Percentiles rank a stretch among this genome's conserved stretches.
These are phyloP conservation scores for Neodon shergylaensis DNA, from an alignment of 2,113 vertebrate species.

Conservation along the genomic window DNA sequence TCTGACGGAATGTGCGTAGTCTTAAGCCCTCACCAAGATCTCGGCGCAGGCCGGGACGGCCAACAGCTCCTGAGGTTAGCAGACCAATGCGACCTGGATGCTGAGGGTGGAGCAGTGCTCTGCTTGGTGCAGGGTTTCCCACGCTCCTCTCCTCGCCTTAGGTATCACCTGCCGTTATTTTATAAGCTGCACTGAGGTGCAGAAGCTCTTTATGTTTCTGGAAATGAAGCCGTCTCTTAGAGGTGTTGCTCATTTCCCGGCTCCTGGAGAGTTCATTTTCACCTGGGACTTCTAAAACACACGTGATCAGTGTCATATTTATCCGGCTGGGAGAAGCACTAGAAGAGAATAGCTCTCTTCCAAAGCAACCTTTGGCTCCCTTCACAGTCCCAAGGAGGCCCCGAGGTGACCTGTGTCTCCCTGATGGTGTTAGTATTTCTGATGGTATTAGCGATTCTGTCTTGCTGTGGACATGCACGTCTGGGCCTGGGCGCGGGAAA, in stretches of 20 bases:
- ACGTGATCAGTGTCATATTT: slow-evolving; percentile 73
- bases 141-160: background rate
- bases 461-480: slow-evolving; percentile 45
- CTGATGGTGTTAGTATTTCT: slow-evolving; percentile 71
- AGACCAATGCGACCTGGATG: slow-evolving; percentile 22
- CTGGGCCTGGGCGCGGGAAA: slow-evolving; percentile 52
- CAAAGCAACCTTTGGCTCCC: slow-evolving; percentile 37
- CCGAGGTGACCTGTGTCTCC: slow-evolving; percentile 8
- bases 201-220: slow-evolving; percentile 56
- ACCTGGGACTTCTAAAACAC: slow-evolving; percentile 62
- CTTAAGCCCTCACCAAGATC: slow-evolving; percentile 38
- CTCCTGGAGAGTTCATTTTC: slow-evolving; percentile 71
- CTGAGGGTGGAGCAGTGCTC: background rate
- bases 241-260: slow-evolving; percentile 49
- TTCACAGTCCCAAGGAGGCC: background rate
- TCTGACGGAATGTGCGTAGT: slow-evolving; percentile 36
- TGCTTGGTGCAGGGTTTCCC: background rate
- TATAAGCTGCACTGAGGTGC: slow-evolving; percentile 2
- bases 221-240: slow-evolving; percentile 33
- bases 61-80: background rate
- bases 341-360: slow-evolving; percentile 56
- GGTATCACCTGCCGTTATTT: slow-evolving; percentile 44
- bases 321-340: slow-evolving; percentile 76
- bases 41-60: background rate
- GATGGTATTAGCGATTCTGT: slow-evolving; percentile 18